phyloP scores from a whole-genome alignment of 2,113 vertebrate species.

The Thalassoma bifasciatum region DNA sequence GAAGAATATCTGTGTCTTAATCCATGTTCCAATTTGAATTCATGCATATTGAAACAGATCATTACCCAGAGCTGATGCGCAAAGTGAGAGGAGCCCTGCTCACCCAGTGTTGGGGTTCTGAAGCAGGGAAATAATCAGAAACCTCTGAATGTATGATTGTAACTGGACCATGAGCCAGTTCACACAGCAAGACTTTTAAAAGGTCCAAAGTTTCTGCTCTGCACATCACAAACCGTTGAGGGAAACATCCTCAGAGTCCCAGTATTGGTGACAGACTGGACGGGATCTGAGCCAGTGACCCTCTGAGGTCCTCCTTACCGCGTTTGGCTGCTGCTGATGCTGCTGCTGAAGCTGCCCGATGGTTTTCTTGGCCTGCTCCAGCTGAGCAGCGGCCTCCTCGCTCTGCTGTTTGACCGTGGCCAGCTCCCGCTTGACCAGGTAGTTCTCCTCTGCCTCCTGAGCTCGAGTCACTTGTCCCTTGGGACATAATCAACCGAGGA shows the following conservation, averaged over 20 bases:
- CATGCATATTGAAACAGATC: constrained; percentile 68
- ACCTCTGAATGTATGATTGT: background rate
- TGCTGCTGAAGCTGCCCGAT: constrained; percentile 93
- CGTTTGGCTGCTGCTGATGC: constrained; percentile 82
- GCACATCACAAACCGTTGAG: background rate
- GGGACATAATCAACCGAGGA: constrained; percentile 89
- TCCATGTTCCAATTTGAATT: constrained; percentile 60
- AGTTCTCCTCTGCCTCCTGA: constrained; percentile 99
- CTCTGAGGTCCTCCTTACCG: constrained; percentile 89
- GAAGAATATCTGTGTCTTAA: constrained; percentile 18
- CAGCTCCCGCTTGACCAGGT: constrained; percentile 99
- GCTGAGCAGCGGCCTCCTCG: constrained; percentile 93
- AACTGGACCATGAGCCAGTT: background rate
- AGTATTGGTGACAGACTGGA: constrained; percentile 1
- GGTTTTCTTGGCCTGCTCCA: constrained; percentile 95
- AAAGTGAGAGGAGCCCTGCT: constrained; percentile 34
- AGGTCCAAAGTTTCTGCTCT: constrained; percentile 2
- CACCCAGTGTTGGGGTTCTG: constrained; percentile 15
- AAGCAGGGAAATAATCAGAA: background rate
- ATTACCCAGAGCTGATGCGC: constrained; percentile 31
- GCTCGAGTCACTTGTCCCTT: constrained; percentile 99
- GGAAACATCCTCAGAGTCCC: constrained; percentile 1
- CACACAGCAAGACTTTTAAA: background rate
- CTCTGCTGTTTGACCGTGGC: constrained; percentile 97
- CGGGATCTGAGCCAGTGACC: constrained; percentile 3